Evolutionary conservation across 2,113 vertebrate genomes (phyloP), one percentile per base, ranked within the genome.

Genomic region (Epinephelus cyanopodus): DNA sequence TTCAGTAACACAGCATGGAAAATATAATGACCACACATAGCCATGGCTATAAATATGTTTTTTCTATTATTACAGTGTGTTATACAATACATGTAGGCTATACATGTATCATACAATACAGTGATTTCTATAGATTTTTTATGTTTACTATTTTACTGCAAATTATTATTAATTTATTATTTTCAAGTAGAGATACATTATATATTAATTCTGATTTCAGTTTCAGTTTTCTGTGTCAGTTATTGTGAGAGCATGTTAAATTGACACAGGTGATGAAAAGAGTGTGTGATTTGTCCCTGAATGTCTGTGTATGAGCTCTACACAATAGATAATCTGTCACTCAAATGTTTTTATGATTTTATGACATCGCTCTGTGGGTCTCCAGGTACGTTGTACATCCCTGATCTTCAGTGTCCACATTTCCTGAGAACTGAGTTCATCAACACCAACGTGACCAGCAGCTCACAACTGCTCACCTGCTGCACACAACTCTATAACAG

Each of bases 401-500:
- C 95, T 83, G 90, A 96, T n/a, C 19, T 80, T 74, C 75, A 89
- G 48, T 98, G 97, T 78, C 79, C 84, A 10, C 21, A 76, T 6
- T 71, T 96, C 75, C 72, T 97, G 45, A 90, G 68, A 80, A 89
- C 85, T 14, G 37, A 83, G 12, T 91, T 87, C 82, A 92, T 81
- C 76, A 92, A 89, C 23, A 89, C 74, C 54, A 73, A 73, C 2
- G 77, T 92, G 71, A 81, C 17, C 69, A 95, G 91, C 72, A 94
- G 71, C 81, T 90, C 94, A 21, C 25, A 92, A 15, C 54, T 97
- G 13, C 3, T 92, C 37, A 60, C 88, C 75, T 98, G 97, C 88
- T 97, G 97, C 88, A 88, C 89, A 61, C 85, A 81, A n/a, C 90
- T 97, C 4, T 93, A 96, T 45, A 69, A 56, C 91, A 96, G 96